Percentiles rank a stretch among this genome's conserved stretches.
Evolutionary conservation across 2,113 vertebrate genomes (phyloP).

Genomic region (Neolamprologus ventralis): DNA sequence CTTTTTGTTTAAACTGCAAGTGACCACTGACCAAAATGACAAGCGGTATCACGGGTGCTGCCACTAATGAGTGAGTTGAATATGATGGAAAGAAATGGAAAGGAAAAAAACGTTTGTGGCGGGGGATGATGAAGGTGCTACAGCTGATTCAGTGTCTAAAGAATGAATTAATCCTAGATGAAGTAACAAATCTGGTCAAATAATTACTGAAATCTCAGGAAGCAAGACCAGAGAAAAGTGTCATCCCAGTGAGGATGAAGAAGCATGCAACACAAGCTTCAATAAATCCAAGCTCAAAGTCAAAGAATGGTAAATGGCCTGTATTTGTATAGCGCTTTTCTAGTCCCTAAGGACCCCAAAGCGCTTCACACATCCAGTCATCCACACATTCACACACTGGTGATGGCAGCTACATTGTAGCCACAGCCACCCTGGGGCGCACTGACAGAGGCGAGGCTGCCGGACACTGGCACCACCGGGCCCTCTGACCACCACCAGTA

Average conservation of each 20-base stretch:
- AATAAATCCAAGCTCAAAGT: neutral
- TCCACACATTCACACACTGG: no score
- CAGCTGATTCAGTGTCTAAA: neutral
- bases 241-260: neutral
- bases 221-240: neutral
- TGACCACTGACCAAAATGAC: neutral
- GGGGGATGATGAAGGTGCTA: neutral
- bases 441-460: no score
- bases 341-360: no score
- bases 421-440: no score
- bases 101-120: rapidly evolving
- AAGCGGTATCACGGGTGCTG: neutral
- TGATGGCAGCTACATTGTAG: no score
- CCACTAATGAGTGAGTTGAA: neutral
- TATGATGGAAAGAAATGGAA: neutral
- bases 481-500: no score
- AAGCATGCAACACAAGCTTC: neutral
- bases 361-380: rapidly evolving
- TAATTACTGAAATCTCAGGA: neutral
- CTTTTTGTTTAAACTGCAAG: neutral
- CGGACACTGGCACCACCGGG: rapidly evolving
- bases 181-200: neutral
- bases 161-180: neutral
- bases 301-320: rapidly evolving
- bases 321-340: rapidly evolving